These are phyloP conservation scores for Leucoma salicis DNA, from an alignment of 2,888 invertebrate genomes.

Conservation along the genomic window DNA sequence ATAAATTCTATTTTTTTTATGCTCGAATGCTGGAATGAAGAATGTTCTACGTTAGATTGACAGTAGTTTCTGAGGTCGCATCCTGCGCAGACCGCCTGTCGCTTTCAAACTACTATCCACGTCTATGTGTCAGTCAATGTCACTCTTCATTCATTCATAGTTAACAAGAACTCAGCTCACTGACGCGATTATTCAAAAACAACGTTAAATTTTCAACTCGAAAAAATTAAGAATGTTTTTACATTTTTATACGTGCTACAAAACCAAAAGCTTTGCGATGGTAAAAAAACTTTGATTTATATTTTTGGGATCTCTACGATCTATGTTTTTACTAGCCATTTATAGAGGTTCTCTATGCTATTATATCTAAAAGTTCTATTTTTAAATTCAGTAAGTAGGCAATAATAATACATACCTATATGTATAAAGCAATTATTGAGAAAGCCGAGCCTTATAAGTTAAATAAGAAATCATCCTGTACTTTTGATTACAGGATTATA, in stretches of 20 bases:
- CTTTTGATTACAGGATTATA: slow-evolving; percentile 69
- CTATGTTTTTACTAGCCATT: too few species aligned
- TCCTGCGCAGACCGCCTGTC: slow-evolving; percentile 33
- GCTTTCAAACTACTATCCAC: slow-evolving; percentile 25
- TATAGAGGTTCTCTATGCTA: too few species aligned
- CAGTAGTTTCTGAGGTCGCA: slow-evolving; percentile 19
- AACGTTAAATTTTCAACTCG: not conserved
- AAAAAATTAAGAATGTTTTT: slow-evolving; percentile 3
- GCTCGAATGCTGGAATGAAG: not conserved
- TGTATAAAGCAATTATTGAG: slow-evolving; percentile 58
- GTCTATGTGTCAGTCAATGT: slow-evolving; percentile 62
- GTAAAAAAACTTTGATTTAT: too few species aligned
- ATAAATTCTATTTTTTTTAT: too few species aligned
- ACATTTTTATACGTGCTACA: not conserved
- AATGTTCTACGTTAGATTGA: slow-evolving; percentile 12
- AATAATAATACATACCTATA: too few species aligned
- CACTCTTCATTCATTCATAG: slow-evolving; percentile 47
- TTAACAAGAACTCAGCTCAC: slow-evolving; percentile 45
- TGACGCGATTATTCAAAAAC: slow-evolving; percentile 33
- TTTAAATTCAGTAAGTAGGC: slow-evolving; percentile 8
- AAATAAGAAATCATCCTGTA: slow-evolving; percentile 42
- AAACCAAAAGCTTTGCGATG: too few species aligned
- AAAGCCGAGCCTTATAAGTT: slow-evolving; percentile 43
- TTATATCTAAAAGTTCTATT: not conserved
- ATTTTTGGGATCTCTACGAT: too few species aligned